phyloP scores from a whole-genome alignment of 2,888 invertebrate species.

The Mycalesis mineus region DNA sequence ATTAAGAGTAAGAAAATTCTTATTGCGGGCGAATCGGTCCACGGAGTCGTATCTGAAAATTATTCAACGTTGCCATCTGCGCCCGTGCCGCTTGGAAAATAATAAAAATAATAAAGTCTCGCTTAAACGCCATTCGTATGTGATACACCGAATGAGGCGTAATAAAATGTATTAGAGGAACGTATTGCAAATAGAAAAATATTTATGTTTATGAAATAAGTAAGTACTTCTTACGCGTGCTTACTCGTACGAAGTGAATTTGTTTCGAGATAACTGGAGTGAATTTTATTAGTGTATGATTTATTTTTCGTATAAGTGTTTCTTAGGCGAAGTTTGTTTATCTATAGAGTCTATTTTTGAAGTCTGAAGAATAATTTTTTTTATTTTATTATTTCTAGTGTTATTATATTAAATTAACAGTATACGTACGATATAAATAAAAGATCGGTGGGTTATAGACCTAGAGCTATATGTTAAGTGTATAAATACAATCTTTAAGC shows the following conservation, averaged over 20 bases:
- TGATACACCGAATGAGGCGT: conserved; percentile 68
- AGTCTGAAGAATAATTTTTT: too few species aligned
- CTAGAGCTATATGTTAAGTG: too few species aligned
- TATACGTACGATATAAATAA: too few species aligned
- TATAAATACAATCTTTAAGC: too few species aligned
- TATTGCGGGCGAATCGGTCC: conserved; percentile 47
- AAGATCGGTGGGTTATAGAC: too few species aligned
- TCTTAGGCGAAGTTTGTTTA: background rate
- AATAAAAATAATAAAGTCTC: conserved; percentile 67
- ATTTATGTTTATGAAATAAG: conserved; percentile 20
- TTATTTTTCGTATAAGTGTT: background rate
- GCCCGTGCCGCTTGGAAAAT: conserved; percentile 54
- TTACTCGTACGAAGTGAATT: conserved; percentile 4
- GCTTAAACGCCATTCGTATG: conserved; percentile 75
- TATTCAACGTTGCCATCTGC: conserved; percentile 63
- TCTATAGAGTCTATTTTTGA: background rate
- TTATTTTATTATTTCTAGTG: too few species aligned
- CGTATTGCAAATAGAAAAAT: conserved; percentile 67
- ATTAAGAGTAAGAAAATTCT: conserved; percentile 41
- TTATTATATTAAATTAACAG: too few species aligned
- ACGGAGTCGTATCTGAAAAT: conserved; percentile 60
- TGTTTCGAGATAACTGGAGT: conserved; percentile 20
- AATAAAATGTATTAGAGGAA: conserved; percentile 72
- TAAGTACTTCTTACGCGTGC: background rate
- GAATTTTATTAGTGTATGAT: conserved; percentile 4